Conservation (phyloP, 2,888 invertebrate species). For the Rhogogaster chlorosoma region DNA sequence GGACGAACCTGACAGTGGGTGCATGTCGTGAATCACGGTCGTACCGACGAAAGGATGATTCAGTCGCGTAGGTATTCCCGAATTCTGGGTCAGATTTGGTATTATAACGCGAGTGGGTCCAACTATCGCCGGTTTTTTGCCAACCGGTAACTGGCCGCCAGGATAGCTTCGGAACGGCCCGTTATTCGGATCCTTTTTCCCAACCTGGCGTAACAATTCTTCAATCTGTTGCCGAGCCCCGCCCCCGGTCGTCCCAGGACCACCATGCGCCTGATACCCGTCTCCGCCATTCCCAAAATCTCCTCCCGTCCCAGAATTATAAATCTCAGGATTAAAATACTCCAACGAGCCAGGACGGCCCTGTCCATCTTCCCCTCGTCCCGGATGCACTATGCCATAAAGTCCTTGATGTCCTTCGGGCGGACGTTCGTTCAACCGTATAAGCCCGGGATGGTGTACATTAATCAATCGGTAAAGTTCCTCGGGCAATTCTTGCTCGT, state of each 20-base stretch:
- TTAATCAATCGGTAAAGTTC: conserved; percentile 72
- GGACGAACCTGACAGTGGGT: conserved; percentile 72
- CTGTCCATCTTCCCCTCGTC: conserved; percentile 61
- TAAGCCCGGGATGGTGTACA: conserved; percentile 71
- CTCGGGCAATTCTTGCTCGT: conserved; percentile 64
- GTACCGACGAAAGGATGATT: conserved; percentile 73
- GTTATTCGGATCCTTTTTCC: conserved; percentile 72
- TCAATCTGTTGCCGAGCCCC: conserved; percentile 73
- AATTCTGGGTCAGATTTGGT: conserved; percentile 68
- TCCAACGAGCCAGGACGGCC: conserved; percentile 64
- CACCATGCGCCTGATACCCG: conserved; percentile 67
- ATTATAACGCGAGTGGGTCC: conserved; percentile 66
- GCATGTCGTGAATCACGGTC: conserved; percentile 50
- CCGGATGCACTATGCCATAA: conserved; percentile 54
- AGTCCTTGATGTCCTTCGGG: conserved; percentile 68
- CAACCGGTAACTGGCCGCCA: conserved; percentile 63
- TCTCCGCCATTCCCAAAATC: conserved; percentile 68
- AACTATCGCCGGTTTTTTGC: conserved; percentile 60
- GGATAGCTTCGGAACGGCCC: conserved; percentile 73
- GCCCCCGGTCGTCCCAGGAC: conserved; percentile 71
- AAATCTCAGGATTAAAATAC: conserved; percentile 71
- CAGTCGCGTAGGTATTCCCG: conserved; percentile 68
- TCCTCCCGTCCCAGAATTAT: conserved; percentile 71
- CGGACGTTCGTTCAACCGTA: conserved; percentile 66
- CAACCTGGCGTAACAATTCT: conserved; percentile 74